Evolutionary conservation across 2,888 invertebrate genomes (phyloP).

Genomic region (Caenorhabditis afra): DNA sequence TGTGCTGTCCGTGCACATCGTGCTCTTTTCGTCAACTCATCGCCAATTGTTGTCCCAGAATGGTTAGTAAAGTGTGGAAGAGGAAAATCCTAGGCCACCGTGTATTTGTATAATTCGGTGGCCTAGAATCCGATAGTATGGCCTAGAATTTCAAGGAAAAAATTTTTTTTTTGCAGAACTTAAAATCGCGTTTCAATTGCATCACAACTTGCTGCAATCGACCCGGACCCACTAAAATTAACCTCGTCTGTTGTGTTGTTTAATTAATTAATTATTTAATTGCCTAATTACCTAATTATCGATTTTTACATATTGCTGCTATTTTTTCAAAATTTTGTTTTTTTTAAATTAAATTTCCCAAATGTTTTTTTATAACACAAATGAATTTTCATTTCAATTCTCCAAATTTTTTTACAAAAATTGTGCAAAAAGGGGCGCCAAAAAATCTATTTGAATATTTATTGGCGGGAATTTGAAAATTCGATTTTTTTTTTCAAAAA

Average conservation of each 20-base stretch:
- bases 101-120: background rate
- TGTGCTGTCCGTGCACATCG: constrained; percentile 33
- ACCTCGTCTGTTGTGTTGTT: constrained; percentile 45
- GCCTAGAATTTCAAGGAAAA: background rate
- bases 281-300: too few species aligned
- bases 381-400: too few species aligned
- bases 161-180: constrained; percentile 23
- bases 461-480: too few species aligned
- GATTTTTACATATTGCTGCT: background rate
- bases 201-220: constrained; percentile 25
- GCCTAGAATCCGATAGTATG: background rate
- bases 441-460: too few species aligned
- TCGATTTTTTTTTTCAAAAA: background rate
- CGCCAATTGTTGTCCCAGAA: constrained; percentile 30
- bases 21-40: constrained; percentile 35
- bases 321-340: too few species aligned
- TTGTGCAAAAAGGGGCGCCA: too few species aligned
- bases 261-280: background rate
- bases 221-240: constrained; percentile 21
- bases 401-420: too few species aligned
- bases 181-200: constrained; percentile 36
- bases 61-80: constrained; percentile 3
- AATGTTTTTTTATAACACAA: too few species aligned
- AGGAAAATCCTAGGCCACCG: too few species aligned
- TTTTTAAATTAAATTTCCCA: too few species aligned